Evolutionary conservation across 2,113 vertebrate genomes (phyloP), one percentile per base, ranked within the genome.

Genomic region (Polypterus senegalus): DNA sequence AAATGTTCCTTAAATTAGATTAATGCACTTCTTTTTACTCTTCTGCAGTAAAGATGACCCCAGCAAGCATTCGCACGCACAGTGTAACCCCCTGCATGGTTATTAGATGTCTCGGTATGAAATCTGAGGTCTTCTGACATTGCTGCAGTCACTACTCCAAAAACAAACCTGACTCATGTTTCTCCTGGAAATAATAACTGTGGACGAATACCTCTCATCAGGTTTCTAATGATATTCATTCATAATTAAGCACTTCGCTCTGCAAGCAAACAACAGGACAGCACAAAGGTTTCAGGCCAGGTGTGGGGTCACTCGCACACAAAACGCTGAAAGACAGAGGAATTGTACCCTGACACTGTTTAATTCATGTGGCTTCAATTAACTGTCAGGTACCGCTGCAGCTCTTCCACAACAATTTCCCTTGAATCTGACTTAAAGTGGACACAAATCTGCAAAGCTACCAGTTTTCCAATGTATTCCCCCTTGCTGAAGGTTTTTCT

Each of bases 211-310:
- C 44, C 59, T 68, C 69, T 76, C 72, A 78, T 84, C 71, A 70
- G 63, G 75, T 89, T 91, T 89, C 82, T 83, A 81, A 86, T 74
- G 67, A 85, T 66, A 54, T 57, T 74, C 74, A 76, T 75, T 49
- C 63, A 80, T 78, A 84, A 83, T 86, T 82, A 77, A 89, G 76
- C 58, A 44, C 43, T 67, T 65, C 64, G 69, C 69, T 69, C 62
- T 72, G 57, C 74, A 49, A 64, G 52, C 69, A 77, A 77, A 51
- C 63, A 76, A 73, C 47, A 56, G 58, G 74, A 66, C 62, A 72
- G 69, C 48, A 48, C 49, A 3, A 63, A 71, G 49, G 7, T 63
- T 60, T 8, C n/a, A 47, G 58, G 59, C 60, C 58, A 67, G 53
- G 58, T 61, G 64, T 8, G 59, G 77, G 77, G 77, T 74, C 74